Percentiles rank a stretch among this genome's conserved stretches.
phyloP scores from a whole-genome alignment of 2,888 invertebrate genomes.

The Eurytoma adleriae region DNA sequence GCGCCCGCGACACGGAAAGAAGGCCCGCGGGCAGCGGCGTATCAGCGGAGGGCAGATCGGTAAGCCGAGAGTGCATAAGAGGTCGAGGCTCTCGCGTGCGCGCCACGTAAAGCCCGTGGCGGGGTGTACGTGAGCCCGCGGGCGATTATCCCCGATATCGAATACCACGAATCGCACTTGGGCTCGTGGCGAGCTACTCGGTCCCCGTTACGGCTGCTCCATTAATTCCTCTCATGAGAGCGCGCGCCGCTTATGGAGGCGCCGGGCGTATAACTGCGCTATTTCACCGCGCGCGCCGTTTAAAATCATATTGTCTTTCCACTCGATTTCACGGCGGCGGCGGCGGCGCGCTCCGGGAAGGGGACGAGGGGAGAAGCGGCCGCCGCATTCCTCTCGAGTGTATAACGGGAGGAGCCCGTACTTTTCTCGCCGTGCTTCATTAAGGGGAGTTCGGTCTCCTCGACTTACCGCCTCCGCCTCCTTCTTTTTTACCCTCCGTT shows the following conservation, averaged over 20 bases:
- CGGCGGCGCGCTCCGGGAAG: too few species aligned
- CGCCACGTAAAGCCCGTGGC: too few species aligned
- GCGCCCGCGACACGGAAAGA: too few species aligned
- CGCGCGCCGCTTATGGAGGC: slow-evolving; percentile 22
- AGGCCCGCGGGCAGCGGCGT: too few species aligned
- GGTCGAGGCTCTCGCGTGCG: slow-evolving; percentile 1
- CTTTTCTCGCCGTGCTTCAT: slow-evolving; percentile 41
- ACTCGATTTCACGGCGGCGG: slow-evolving; percentile 60
- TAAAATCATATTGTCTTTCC: slow-evolving; percentile 69
- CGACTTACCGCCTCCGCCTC: slow-evolving; percentile 3
- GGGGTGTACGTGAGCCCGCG: slow-evolving; percentile 32
- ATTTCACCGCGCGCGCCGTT: slow-evolving; percentile 47
- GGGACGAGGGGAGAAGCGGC: neutral
- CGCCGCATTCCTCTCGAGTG: slow-evolving; percentile 2
- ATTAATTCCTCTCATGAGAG: too few species aligned
- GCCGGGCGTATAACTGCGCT: slow-evolving; percentile 2
- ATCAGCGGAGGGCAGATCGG: too few species aligned
- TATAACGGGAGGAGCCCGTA: neutral
- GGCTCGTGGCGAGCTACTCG: slow-evolving; percentile 58
- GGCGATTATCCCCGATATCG: slow-evolving; percentile 75
- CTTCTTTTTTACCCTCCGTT: slow-evolving; percentile 14
- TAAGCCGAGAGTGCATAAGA: too few species aligned
- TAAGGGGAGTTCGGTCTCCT: slow-evolving; percentile 32
- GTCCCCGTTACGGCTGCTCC: neutral
- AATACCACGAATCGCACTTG: slow-evolving; percentile 75